phyloP scores from a whole-genome alignment of 2,888 invertebrate genomes.

The Caenorhabditis drosophilae region DNA sequence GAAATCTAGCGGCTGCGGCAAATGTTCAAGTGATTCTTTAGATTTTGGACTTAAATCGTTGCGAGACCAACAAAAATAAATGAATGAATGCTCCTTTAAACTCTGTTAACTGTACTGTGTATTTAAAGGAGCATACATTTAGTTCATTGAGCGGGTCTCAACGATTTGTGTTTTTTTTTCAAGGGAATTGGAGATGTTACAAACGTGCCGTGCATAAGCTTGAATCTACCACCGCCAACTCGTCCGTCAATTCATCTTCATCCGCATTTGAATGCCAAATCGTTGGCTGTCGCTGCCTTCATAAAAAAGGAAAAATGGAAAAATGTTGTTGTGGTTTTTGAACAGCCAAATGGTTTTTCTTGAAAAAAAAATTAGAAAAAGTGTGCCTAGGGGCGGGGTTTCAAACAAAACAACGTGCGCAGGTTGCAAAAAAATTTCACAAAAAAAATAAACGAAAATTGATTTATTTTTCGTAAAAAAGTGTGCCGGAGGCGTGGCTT shows the following conservation, averaged over 20 bases:
- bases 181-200: constrained; percentile 25
- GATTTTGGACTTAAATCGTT: not conserved
- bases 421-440: too few relatives aligned
- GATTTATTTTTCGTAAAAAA: too few relatives aligned
- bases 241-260: constrained; percentile 24
- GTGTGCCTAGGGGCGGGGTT: too few relatives aligned
- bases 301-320: constrained; percentile 38
- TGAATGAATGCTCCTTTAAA: not conserved
- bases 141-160: too few relatives aligned
- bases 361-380: too few relatives aligned
- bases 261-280: constrained; percentile 29
- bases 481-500: too few relatives aligned
- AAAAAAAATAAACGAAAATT: too few relatives aligned
- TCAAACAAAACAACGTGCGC: too few relatives aligned
- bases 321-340: constrained; percentile 37
- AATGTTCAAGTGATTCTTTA: constrained; percentile 20
- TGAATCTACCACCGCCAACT: constrained; percentile 21
- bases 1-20: constrained; percentile 27
- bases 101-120: not conserved
- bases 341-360: constrained; percentile 22
- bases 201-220: constrained; percentile 22
- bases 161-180: not conserved
- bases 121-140: not conserved
- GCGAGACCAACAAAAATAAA: too few relatives aligned
- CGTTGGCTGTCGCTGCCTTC: constrained; percentile 34